Percentiles rank a stretch among this genome's conserved stretches.
Evolutionary conservation across 2,113 vertebrate genomes (phyloP).

Genomic region (Syngnathus typhle): DNA sequence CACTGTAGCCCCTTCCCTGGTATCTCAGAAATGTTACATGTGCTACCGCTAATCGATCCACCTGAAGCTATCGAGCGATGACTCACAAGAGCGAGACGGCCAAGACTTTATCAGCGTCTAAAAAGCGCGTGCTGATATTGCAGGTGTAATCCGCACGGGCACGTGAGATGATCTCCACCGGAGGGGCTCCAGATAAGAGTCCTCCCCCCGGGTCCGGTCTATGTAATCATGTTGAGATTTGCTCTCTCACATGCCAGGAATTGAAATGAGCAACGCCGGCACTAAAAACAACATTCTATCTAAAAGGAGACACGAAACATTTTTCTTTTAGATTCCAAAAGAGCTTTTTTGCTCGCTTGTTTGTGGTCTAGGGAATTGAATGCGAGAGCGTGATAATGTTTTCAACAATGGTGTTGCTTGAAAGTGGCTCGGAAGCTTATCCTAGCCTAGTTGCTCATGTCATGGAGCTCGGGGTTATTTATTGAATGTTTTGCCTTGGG

Average conservation of each 20-base stretch:
- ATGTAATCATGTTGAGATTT: conserved; percentile 5
- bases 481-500: conserved; percentile 17
- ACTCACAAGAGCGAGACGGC: conserved; percentile 20
- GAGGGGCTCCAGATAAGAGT: conserved; percentile 17
- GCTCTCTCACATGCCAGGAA: neutral
- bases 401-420: too few relatives aligned
- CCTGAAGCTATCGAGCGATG: conserved; percentile 40
- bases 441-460: too few relatives aligned
- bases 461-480: too few relatives aligned
- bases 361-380: too few relatives aligned
- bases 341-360: neutral
- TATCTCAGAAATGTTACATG: too few relatives aligned
- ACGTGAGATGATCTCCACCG: conserved; percentile 12
- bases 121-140: neutral
- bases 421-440: too few relatives aligned
- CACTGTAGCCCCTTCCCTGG: too few relatives aligned
- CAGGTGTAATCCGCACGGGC: conserved; percentile 24
- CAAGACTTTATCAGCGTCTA: conserved; percentile 23
- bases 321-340: neutral
- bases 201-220: conserved; percentile 4
- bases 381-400: too few relatives aligned
- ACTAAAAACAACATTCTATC: neutral
- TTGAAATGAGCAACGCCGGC: neutral
- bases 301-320: neutral
- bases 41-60: conserved; percentile 34